Conservation (phyloP, 2,888 invertebrate genomes). For the Craniophora ligustri region DNA sequence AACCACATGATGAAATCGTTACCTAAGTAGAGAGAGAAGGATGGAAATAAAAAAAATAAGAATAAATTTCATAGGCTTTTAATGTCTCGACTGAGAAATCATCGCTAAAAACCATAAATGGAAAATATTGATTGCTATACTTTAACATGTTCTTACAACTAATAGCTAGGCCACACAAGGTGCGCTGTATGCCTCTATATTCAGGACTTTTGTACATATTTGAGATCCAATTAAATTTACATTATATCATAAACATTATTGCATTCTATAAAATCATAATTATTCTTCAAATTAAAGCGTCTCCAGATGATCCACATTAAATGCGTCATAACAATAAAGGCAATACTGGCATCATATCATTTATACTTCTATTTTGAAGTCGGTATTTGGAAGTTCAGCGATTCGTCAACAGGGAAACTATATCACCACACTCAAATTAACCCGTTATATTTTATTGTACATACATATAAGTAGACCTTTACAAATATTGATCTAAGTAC, state of each 20-base stretch:
- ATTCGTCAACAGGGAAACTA: constrained; percentile 37
- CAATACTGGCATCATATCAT: constrained; percentile 69
- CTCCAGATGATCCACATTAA: constrained; percentile 56
- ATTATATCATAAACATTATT: constrained; percentile 54
- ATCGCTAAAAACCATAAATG: constrained; percentile 72
- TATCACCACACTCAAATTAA: constrained; percentile 25
- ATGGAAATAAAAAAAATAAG: constrained; percentile 35
- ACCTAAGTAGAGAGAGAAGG: constrained; percentile 8
- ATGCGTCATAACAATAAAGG: constrained; percentile 66
- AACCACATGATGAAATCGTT: constrained; percentile 29
- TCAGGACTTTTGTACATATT: constrained; percentile 69
- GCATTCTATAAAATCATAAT: constrained; percentile 65
- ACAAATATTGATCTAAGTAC: constrained; percentile 28
- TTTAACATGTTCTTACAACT: constrained; percentile 73
- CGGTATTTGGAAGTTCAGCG: constrained; percentile 40
- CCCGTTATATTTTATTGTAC: constrained; percentile 24
- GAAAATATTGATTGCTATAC: constrained; percentile 77
- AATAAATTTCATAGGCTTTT: constrained; percentile 70
- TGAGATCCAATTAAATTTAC: constrained; percentile 77
- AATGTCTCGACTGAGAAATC: constrained; percentile 74
- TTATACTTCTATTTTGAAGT: constrained; percentile 21
- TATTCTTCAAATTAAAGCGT: constrained; percentile 56
- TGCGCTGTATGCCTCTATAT: constrained; percentile 54
- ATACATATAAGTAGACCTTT: constrained; percentile 35
- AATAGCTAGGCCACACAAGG: constrained; percentile 70